Base-by-base conservation (phyloP, 2,888 invertebrate genomes). In the Trissolcus brochymenae region DNA sequence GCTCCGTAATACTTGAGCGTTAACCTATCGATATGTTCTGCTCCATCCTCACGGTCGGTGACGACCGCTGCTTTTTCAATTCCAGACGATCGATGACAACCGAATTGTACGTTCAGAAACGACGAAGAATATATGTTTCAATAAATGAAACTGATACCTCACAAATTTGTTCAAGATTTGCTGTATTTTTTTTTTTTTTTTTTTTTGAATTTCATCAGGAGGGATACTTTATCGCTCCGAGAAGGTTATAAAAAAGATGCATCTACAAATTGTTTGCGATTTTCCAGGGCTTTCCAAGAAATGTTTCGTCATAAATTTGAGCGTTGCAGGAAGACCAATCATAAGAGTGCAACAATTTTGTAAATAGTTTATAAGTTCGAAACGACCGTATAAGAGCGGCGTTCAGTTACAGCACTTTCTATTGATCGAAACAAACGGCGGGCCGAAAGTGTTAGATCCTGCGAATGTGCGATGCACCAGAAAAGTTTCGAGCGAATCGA, bases 401-500 rank as follows among this genome's bases (percentile, higher is more conserved):
- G 51, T 46, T 46, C 51, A 51, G 19, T 51, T 9, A 11, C 14
- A 11, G 17, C 19, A 51, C 19, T 51, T 51, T 51, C 4, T 51
- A 17, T 51, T 51, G 51, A 51, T 51, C 51, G 51, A 51, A 17
- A 51, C 51, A 51, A 17, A 16, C 13, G 19, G 9, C 9, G 11
- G 21, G 14, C 17, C 51, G 11, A 51, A 51, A 51, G 51, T 17
- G 17, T 17, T 17, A 51, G 19, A 17, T 17, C 19, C 17, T 19
- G 51, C 19, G 19, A 51, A 16, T 17, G 51, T 51, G 51, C 19
- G 11, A 51, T 51, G 51, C 11, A 17, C 19, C 51, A 7, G 51
- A 51, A 19, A 51, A 51, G 9, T 51, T 51, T 51, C 17, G 19
- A 16, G 7, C 51, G 19, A 51, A 19, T 51, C 51, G 17, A 51